Conservation (phyloP, 2,113 vertebrate genomes). For the Carassius auratus region DNA sequence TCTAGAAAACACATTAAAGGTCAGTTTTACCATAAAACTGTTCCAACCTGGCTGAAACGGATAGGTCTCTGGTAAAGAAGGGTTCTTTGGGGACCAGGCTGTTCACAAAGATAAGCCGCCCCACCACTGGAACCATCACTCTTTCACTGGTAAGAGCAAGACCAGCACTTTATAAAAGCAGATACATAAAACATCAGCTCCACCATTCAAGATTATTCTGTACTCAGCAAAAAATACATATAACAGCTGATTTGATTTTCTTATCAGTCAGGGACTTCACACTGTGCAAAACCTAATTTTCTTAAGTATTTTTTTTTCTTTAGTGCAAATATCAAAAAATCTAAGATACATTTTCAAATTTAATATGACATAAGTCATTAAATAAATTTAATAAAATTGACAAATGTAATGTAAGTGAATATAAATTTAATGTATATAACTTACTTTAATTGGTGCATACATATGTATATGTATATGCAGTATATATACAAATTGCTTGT, state of each 20-base stretch:
- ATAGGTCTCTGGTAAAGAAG: conserved; percentile 28
- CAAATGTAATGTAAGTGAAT: too few species aligned
- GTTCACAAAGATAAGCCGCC: conserved; percentile 42
- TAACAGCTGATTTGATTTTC: background rate
- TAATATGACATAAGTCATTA: too few species aligned
- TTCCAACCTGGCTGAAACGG: conserved; percentile 47
- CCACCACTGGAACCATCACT: conserved; percentile 10
- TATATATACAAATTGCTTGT: background rate
- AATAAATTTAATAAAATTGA: too few species aligned
- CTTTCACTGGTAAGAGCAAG: background rate
- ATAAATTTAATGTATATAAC: too few species aligned
- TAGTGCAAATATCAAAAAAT: background rate
- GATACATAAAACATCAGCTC: conserved; percentile 41
- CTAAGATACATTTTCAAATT: background rate
- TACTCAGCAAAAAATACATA: background rate
- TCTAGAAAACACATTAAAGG: conserved; percentile 70
- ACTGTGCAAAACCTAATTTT: background rate
- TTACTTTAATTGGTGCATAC: background rate
- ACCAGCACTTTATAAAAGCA: conserved; percentile 18
- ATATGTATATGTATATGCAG: too few species aligned
- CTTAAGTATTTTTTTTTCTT: background rate
- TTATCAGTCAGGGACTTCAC: background rate
- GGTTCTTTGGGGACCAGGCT: conserved; percentile 5
- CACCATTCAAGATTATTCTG: conserved; percentile 14
- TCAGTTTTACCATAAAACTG: conserved; percentile 66